A percentile compares a stretch with the other conserved stretches of the same genome.
Conservation (phyloP, 1,140 invertebrate genomes). For the Oreohelix idahoensis region DNA sequence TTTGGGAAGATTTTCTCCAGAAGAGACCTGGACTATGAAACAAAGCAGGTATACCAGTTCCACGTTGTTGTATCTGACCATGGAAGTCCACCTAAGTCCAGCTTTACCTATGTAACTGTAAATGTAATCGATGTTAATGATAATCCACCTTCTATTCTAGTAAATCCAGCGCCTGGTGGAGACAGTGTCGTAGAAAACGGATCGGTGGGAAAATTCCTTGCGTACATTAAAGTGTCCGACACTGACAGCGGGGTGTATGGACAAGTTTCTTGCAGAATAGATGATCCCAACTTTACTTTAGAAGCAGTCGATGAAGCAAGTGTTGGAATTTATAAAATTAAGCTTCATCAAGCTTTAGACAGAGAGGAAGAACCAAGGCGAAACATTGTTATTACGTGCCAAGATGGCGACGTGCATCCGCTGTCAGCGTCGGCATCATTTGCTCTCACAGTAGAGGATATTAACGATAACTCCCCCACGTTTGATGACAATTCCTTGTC, state of each 20-base stretch:
- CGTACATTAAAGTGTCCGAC: slow-evolving; percentile 54
- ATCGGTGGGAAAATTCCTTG: slow-evolving; percentile 53
- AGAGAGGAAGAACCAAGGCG: slow-evolving; percentile 48
- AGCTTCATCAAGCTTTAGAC: slow-evolving; percentile 49
- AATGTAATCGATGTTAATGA: slow-evolving; percentile 65
- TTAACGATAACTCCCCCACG: slow-evolving; percentile 62
- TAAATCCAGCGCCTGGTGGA: slow-evolving; percentile 49
- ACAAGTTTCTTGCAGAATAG: slow-evolving; percentile 54
- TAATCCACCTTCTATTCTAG: slow-evolving; percentile 59
- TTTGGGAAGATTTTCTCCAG: slow-evolving; percentile 56
- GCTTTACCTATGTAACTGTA: slow-evolving; percentile 51
- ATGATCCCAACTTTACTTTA: slow-evolving; percentile 52
- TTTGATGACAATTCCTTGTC: slow-evolving; percentile 42
- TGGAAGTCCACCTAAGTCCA: slow-evolving; percentile 85
- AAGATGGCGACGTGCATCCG: slow-evolving; percentile 53
- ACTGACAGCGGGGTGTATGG: slow-evolving; percentile 56
- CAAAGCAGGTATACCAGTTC: slow-evolving; percentile 43
- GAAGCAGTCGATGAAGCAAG: slow-evolving; percentile 41
- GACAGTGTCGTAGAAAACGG: slow-evolving; percentile 49
- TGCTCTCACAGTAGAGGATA: slow-evolving; percentile 60
- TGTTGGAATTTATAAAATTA: slow-evolving; percentile 56
- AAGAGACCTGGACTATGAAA: slow-evolving; percentile 56
- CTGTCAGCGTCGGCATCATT: slow-evolving; percentile 56
- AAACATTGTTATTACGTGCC: slow-evolving; percentile 49
- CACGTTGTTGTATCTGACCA: slow-evolving; percentile 77